A percentile compares a stretch with the other conserved stretches of the same genome.
Evolutionary conservation across 2,797 vertebrate genomes (phyloP).

Genomic region (Antennarius maculatus): DNA sequence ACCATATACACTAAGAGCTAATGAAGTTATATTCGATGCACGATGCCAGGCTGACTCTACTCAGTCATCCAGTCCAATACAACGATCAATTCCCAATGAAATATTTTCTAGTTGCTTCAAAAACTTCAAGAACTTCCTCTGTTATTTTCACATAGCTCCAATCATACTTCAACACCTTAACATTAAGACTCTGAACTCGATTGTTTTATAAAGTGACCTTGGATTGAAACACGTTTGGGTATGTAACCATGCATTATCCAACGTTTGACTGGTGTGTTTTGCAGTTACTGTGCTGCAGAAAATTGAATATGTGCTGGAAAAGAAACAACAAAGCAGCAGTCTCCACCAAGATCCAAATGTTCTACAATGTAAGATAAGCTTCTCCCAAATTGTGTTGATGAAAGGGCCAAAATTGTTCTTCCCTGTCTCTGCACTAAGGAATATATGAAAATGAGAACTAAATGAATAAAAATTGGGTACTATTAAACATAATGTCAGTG

Average conservation of each 20-base stretch:
- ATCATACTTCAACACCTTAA: not conserved
- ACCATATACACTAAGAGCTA: constrained; percentile 23
- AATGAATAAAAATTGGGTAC: not conserved
- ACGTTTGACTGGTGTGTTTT: no score
- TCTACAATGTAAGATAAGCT: no score
- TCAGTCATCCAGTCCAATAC: constrained; percentile 27
- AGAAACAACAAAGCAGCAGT: no score
- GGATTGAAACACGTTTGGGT: no score
- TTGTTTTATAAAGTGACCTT: no score
- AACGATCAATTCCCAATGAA: constrained; percentile 16
- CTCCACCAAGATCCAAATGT: no score
- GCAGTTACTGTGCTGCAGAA: no score
- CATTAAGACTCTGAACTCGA: no score
- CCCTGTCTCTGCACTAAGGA: not conserved
- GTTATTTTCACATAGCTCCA: not conserved
- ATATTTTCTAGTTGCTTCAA: not conserved
- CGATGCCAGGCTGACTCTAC: not conserved
- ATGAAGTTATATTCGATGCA: constrained; percentile 23
- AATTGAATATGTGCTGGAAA: no score
- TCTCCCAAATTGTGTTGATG: no score
- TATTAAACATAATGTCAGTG: not conserved
- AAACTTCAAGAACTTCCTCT: not conserved
- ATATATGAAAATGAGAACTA: constrained; percentile 2
- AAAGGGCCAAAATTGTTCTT: not conserved
- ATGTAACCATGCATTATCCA: no score